Base-by-base conservation (phyloP, 2,888 invertebrate genomes). In the Tinea pellionella region DNA sequence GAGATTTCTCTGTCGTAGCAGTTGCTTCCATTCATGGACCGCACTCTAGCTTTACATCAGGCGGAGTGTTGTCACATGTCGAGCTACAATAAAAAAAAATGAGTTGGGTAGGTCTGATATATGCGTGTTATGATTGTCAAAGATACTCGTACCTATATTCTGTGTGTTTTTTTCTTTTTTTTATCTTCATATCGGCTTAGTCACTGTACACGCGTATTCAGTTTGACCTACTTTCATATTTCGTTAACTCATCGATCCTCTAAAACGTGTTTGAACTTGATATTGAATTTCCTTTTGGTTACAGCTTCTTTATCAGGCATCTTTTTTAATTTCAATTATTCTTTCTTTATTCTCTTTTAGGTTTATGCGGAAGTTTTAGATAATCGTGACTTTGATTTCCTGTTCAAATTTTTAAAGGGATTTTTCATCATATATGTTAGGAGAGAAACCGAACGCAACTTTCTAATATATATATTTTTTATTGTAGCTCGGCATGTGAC, bases 231-330 rank as follows among this genome's bases (percentile, higher is more conserved):
- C 63, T 63, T 64, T 62, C 62, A 29, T 41, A 43, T 60, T 61
- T 41, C 61, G 61, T 57, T 60, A 62, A 61, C 59, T 61, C 63
- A 62, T 62, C 42, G 61, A 57, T 51, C 58, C 57, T 37, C 59
- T 53, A 61, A 59, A 62, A 63, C 62, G 60, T 51, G 62, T 63
- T 61, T 61, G 61, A 62, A 63, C 62, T 63, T 63, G 63, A 63
- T 24, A 59, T 55, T 16, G 7, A 32, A 16, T 47, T 42, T 61
- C 32, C 30, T 13, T 57, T 42, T 13, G 29, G 15, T 56, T 15
- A 13, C 15, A 19, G 41, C n/a, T 29, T 11, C 37, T 37, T 24
- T 37, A 37, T 37, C 37, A 2, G 11, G 37, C 8, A 47, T 15
- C 2, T 47, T 16, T 8, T 16, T 47, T 47, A 47, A 16, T 47